Evolutionary conservation across 2,888 invertebrate species (phyloP).

Genomic region (Dolichopus griseipennis): DNA sequence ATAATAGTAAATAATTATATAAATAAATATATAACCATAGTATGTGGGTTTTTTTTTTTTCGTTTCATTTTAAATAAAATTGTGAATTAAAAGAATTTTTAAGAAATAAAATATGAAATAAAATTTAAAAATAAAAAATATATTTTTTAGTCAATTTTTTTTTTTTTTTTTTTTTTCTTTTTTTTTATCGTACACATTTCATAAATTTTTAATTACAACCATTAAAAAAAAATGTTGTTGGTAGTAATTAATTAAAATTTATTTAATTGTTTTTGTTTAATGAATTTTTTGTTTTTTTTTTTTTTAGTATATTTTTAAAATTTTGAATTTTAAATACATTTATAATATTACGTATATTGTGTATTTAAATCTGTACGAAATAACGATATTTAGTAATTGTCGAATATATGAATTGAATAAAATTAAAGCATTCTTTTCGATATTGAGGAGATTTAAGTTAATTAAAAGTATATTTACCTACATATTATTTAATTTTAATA

Average conservation of each 20-base stretch:
- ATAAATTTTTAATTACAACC: slow-evolving; percentile 1
- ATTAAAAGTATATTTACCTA: no score
- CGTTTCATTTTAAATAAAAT: neutral
- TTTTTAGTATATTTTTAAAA: neutral
- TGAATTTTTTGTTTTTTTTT: neutral
- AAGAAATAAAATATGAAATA: neutral
- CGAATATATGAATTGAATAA: no score
- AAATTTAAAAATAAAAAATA: neutral
- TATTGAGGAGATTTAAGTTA: no score
- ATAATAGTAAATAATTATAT: neutral
- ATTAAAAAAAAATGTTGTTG: neutral
- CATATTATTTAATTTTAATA: no score
- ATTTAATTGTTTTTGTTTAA: neutral
- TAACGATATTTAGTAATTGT: no score
- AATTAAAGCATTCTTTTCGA: no score
- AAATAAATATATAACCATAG: neutral
- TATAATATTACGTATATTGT: no score
- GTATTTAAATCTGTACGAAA: no score
- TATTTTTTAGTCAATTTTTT: neutral
- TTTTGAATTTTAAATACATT: neutral
- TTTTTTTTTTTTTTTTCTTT: neutral
- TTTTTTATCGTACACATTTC: neutral
- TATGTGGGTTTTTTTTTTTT: neutral
- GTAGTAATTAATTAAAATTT: neutral
- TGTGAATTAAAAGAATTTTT: neutral